Base-by-base conservation (phyloP, 2,113 vertebrate species). In the Oncorhynchus clarkii region DNA sequence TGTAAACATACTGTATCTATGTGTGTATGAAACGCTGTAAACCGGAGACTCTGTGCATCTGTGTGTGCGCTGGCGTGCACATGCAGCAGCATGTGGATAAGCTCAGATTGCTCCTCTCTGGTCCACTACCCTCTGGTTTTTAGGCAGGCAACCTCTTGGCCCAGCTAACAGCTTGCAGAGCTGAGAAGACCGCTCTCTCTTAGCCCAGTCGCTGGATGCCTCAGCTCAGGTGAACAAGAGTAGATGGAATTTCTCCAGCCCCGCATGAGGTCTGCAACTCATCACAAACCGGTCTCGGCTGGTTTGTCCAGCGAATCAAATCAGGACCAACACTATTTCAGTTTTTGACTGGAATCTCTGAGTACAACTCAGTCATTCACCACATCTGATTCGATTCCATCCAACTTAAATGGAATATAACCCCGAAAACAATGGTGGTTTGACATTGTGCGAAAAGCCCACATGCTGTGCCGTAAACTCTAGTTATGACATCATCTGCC, bases 251-350 rank as follows among this genome's bases (percentile, higher is more conserved):
- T 92, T 90, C 84, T 86, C 74, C 72, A 88, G 82, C 87, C 80
- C 89, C 80, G 89, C 72, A 86, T 86, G 89, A 90, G 85, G 84
- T 86, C 87, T 83, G 75, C 80, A 88, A 85, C 87, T 92, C 86
- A 89, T 91, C 89, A 89, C 79, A 81, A 82, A 81, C 83, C 78
- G 84, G 86, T 89, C 81, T 88, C 84, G 81, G 84, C 85, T 85
- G 86, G 85, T 85, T 87, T 79, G 83, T 84, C 39, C 80, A 87
- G 82, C 71, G 82, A 87, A 92, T 91, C 83, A 88, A 64, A 90
- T 86, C 78, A 70, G 73, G 71, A 29, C 80, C 77, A 39, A 89
- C 90, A 83, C 66, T 68, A 88, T 90, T 90, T 86, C 85, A 82
- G 78, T 80, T 71, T 75, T 71, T 86, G 84, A 84, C 71, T 27